phyloP scores from a whole-genome alignment of 2,797 vertebrate genomes.

The Numenius phaeopus region DNA sequence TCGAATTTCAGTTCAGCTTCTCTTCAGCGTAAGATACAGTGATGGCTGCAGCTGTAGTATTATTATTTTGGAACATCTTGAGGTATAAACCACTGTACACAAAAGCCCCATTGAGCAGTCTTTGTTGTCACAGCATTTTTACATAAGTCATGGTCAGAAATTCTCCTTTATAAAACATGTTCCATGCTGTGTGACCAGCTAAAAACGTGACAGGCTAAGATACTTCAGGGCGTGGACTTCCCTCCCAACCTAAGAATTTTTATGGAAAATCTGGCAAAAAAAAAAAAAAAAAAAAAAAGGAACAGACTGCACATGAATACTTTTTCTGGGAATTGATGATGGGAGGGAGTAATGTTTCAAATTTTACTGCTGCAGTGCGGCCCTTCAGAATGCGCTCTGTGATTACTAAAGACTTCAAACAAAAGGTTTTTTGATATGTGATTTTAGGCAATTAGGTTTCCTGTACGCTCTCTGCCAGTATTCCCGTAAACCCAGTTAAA shows the following conservation, averaged over 20 bases:
- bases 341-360: not conserved
- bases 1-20: not conserved
- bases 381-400: not conserved
- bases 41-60: not conserved
- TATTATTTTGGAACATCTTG: not conserved
- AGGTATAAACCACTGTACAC: not conserved
- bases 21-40: not conserved
- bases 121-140: not conserved
- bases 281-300: not conserved
- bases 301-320: not conserved
- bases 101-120: not conserved
- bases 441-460: not conserved
- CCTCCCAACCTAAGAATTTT: not conserved
- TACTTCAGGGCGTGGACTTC: not conserved
- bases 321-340: not conserved
- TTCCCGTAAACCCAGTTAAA: not conserved
- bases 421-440: not conserved
- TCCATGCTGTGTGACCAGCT: not conserved
- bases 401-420: constrained; percentile 2
- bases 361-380: constrained; percentile 7
- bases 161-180: not conserved
- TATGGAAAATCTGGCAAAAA: not conserved
- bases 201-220: not conserved
- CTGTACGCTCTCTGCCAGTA: not conserved
- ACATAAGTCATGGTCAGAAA: not conserved